Evolutionary conservation across 1,140 invertebrate species (phyloP).

Genomic region (Aricia agestis): DNA sequence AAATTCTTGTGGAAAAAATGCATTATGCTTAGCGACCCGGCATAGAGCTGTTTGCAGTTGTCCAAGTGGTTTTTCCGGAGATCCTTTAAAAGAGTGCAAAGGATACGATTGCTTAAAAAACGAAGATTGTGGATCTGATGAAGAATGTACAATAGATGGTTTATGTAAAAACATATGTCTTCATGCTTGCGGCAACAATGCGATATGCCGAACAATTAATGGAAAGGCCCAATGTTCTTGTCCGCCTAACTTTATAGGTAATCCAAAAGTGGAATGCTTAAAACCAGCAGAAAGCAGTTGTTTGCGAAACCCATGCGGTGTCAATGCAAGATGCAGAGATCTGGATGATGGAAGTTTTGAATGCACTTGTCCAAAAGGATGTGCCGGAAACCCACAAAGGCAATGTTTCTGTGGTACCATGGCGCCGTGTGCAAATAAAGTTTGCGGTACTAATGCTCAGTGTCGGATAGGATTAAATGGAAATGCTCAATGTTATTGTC

Average conservation of each 20-base stretch:
- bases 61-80: slow-evolving; percentile 88
- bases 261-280: slow-evolving; percentile 87
- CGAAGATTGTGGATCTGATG: slow-evolving; percentile 86
- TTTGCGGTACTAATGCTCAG: slow-evolving; percentile 88
- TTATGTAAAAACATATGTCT: slow-evolving; percentile 91
- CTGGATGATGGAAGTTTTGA: slow-evolving; percentile 82
- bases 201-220: slow-evolving; percentile 88
- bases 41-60: slow-evolving; percentile 90
- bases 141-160: slow-evolving; percentile 83
- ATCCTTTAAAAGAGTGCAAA: slow-evolving; percentile 84
- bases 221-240: slow-evolving; percentile 88
- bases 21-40: slow-evolving; percentile 84
- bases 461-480: slow-evolving; percentile 82
- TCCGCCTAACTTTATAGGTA: slow-evolving; percentile 89
- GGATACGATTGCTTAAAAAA: slow-evolving; percentile 86
- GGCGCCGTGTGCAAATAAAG: slow-evolving; percentile 82
- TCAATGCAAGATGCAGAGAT: slow-evolving; percentile 89
- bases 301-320: slow-evolving; percentile 87
- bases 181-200: slow-evolving; percentile 88
- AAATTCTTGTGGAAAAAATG: slow-evolving; percentile 84
- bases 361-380: slow-evolving; percentile 87
- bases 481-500: slow-evolving; percentile 88
- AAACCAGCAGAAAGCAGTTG: slow-evolving; percentile 80
- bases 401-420: slow-evolving; percentile 85
- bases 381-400: slow-evolving; percentile 86